Base-by-base conservation (phyloP, 2,797 vertebrate genomes). In the Synaphobranchus kaupii region DNA sequence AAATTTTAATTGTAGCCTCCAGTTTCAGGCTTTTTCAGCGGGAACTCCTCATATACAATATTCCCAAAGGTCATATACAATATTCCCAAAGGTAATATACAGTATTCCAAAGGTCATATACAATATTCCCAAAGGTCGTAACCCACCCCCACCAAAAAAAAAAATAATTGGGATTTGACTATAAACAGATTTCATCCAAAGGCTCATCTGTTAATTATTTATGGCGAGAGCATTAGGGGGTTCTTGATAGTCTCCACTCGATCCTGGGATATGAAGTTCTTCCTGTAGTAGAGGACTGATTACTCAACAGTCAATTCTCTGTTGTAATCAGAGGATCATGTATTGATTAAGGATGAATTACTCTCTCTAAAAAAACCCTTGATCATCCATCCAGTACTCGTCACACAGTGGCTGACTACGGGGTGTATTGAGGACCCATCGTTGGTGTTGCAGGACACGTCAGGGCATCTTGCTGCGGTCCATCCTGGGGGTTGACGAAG, bases 401-500 rank as follows among this genome's bases (percentile, higher is more conserved):
- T 44, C 73, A 20, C 34, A 22, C 17, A 47, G 34, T 20, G 17
- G 34, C 34, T 80, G 76, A 76, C 71, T 76, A 8, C 15, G 7
- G 66, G 66, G 15, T 15, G 9, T 15, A 10, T 76, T 15, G 3
- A 31, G 28, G 31, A 39, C 12, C 28, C 31, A 39, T 73, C 68
- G 13, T 31, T 34, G 68, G 10, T 4, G 71, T 15, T 12, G 8
- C 20, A 22, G 39, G 39, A 25, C 13, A 0, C 44, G 71, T 98
- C 95, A 97, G 91, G 94, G 96, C 1, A 95, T 93, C 7, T 92
- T 84, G 22, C 96, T 88, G 85, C 93, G 95, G 84, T 95, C 92
- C 97, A 99, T 97, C 86, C 95, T 96, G 0, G 98, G 98, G 98
- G 92, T 97, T 99, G 2, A 98, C 94, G 9, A 99, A 98, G 86